Percentiles rank a stretch among this genome's conserved stretches.
Conservation (phyloP, 2,113 vertebrate genomes). For the Ciconia stormi region DNA sequence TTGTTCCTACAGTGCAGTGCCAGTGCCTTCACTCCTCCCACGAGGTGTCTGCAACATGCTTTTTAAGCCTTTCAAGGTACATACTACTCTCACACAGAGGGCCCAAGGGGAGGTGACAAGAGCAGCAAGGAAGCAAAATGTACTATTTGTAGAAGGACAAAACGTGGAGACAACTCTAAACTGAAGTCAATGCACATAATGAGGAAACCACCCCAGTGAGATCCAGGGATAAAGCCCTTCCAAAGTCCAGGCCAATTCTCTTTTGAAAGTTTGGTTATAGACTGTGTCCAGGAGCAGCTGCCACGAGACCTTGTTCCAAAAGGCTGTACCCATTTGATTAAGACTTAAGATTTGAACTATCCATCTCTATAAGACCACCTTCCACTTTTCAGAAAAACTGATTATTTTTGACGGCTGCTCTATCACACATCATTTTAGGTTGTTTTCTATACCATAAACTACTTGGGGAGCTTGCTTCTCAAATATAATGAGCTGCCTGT, state of each 20-base stretch:
- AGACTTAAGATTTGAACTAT: not conserved
- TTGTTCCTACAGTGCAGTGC: accelerated
- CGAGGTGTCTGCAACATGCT: not conserved
- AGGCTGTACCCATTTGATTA: not conserved
- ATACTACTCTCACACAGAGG: not conserved
- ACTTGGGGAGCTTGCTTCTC: not conserved
- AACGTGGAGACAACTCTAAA: not conserved
- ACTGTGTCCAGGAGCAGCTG: not conserved
- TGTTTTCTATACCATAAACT: not conserved
- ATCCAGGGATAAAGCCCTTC: not conserved
- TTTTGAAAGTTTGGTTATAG: not conserved
- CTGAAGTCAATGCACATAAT: not conserved
- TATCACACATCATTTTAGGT: not conserved
- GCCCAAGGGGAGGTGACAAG: not conserved
- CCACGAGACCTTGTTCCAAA: not conserved
- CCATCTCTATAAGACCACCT: not conserved
- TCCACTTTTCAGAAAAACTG: not conserved
- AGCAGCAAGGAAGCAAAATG: not conserved
- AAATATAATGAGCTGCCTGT: not conserved
- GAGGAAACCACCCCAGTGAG: not conserved
- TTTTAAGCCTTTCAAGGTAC: not conserved
- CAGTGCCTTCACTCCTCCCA: not conserved
- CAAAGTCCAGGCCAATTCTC: not conserved
- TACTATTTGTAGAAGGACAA: not conserved
- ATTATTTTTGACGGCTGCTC: not conserved